Base-by-base conservation (phyloP, 2,113 vertebrate genomes). In the Anser cygnoides region DNA sequence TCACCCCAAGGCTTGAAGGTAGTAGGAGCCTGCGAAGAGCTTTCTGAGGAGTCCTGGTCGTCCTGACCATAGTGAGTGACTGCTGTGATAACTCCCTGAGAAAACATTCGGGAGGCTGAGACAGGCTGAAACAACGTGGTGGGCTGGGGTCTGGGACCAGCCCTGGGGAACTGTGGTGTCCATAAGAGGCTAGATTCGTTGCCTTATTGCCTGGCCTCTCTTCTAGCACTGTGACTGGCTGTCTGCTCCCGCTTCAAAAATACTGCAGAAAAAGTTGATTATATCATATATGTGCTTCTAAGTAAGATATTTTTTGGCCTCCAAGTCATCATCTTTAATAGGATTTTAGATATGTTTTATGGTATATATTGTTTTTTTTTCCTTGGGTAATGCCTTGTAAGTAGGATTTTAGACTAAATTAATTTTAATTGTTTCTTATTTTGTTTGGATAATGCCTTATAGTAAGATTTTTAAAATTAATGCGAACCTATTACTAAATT, bases 351-450 rank as follows among this genome's bases (percentile, higher is more conserved):
- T 76, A 66, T 82, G 89, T 89, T 76, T 89, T 26, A 86, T 95
- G 87, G 71, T 90, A 29, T 0, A 0, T 90, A 31, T 92, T 92
- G n/a, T 95, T 92, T 54, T 92, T 76, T 55, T 41, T 95, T 95
- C 96, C 96, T 96, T 95, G 74, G 80, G 50, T 80, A 57, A 89
- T 94, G 66, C 50, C 12, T 93, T 14, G 3, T 77, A 87, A 94
- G 89, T 70, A 85, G 86, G 74, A 65, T 58, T 94, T 91, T 76
- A 85, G 66, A 79, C 91, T 75, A 87, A 93, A 62, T 82, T 73
- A 22, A 57, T 85, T 92, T 87, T 92, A 90, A 94, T 91, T 95
- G 95, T 97, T 96, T 94, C 49, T 92, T 80, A 68, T 87, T 96
- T 96, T 97, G 74, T 93, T 97, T 96, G 81, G 80, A 43, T 71